phyloP scores from a whole-genome alignment of 2,888 invertebrate genomes.

The Alcis repandata region DNA sequence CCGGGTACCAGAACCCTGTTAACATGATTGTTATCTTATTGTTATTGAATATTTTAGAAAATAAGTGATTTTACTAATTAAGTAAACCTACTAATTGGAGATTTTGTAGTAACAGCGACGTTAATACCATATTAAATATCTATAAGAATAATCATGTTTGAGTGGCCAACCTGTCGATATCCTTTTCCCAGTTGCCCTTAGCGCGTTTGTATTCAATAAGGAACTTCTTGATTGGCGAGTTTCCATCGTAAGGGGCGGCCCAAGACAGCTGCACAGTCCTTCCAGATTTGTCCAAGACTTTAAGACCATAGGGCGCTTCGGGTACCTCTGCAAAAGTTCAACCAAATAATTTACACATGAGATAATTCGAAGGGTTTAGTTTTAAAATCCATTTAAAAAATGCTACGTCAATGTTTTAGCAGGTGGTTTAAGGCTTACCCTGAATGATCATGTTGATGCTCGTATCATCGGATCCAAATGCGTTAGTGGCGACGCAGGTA shows the following conservation, averaged over 20 bases:
- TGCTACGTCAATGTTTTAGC: background rate
- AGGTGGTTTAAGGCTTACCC: constrained; percentile 80
- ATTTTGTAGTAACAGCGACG: background rate
- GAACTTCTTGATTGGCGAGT: constrained; percentile 95
- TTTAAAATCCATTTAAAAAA: background rate
- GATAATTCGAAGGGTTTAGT: background rate
- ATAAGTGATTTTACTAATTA: background rate
- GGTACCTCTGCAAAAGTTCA: constrained; percentile 89
- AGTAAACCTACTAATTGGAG: background rate
- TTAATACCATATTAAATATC: background rate
- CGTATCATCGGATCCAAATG: constrained; percentile 97
- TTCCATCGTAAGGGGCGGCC: constrained; percentile 97
- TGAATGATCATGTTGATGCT: constrained; percentile 98
- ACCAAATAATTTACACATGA: background rate
- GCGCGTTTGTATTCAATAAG: constrained; percentile 96
- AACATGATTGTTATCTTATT: constrained; percentile 18
- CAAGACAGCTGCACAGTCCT: constrained; percentile 96
- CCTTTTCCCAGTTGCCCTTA: constrained; percentile 90
- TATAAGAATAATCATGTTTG: background rate
- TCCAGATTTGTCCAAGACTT: constrained; percentile 96
- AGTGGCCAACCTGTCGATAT: constrained; percentile 89
- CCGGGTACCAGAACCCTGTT: constrained; percentile 94
- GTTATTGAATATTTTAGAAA: background rate
- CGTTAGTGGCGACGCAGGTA: constrained; percentile 97
- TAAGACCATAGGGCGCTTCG: constrained; percentile 95